Evolutionary conservation across 2,113 vertebrate species (phyloP), one percentile per base, ranked within the genome.

Genomic region (Ellobius talpinus): DNA sequence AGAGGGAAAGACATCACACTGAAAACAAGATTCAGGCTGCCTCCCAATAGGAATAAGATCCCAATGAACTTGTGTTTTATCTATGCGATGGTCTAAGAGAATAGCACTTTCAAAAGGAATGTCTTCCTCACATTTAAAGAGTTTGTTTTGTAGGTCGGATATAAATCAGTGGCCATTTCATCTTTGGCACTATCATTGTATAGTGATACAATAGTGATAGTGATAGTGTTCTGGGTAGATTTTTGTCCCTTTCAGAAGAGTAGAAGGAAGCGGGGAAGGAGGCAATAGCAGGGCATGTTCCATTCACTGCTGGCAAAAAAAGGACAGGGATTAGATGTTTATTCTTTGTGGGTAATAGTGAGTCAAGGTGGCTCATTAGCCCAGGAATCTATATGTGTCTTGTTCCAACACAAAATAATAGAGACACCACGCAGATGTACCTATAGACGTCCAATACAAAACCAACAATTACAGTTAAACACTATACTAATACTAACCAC

Each of bases 1-100:
- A 63, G 2, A 24, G 19, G 0, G 45, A 78, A 79, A 2, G 45
- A 29, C 2, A 52, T 8, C 0, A 5, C 2, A 29, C 42, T n/a
- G 42, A 66, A 12, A 24, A 65, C 29, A 77, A 74, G 87, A 89
- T 61, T 47, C 42, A 47, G 33, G 31, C 42, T 47, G 7, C 16
- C 26, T 21, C 26, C 6, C 19, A 47, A 50, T 1, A 31, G 58
- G n/a, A 84, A 84, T 19, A 42, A 63, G 9, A 63, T 42, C 13
- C 24, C 24, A 17, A 33, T 0, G 58, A 42, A 31, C 58, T 63
- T 4, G 24, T 1, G 0, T 2, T 42, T 29, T 42, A 84, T 45
- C 24, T 29, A 11, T 42, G 8, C 4, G 36, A 29, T 29, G 12
- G 23, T 16, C n/a, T 61, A 42, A 29, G 8, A 24, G 29, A 52